Percentiles rank a stretch among this genome's conserved stretches.
Conservation (phyloP, 92 coral and sea anemone genomes). For the Zoanthus gigantus region DNA sequence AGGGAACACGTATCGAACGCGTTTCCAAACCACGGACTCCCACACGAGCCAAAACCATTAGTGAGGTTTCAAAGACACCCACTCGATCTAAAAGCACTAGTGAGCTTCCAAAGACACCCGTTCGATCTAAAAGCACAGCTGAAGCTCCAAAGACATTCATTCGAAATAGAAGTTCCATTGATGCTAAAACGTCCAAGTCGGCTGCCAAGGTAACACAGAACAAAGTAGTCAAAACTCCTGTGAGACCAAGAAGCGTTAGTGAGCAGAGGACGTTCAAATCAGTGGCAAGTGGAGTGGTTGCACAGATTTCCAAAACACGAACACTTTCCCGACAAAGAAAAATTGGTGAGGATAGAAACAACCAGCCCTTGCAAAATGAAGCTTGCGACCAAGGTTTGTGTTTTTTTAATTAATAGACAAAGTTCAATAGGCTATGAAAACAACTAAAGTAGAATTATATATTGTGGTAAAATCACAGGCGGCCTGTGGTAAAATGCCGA, state of each 20-base stretch:
- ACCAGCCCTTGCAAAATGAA: neutral
- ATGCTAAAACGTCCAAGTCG: neutral
- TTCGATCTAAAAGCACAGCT: neutral
- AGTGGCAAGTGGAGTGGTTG: neutral
- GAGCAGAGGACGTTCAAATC: neutral
- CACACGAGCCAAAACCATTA: neutral
- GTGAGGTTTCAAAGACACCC: neutral
- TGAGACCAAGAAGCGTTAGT: neutral
- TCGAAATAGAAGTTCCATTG: neutral
- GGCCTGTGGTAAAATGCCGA: no score
- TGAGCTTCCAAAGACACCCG: neutral
- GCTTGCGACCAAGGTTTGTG: neutral
- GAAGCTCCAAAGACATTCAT: neutral
- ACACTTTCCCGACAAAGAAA: neutral
- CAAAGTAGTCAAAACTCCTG: neutral
- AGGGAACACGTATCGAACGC: neutral
- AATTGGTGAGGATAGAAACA: neutral
- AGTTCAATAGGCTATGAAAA: no score
- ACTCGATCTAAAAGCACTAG: neutral
- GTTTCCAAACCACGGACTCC: constrained; percentile 1
- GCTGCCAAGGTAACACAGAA: neutral
- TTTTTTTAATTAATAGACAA: neutral
- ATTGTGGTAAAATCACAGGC: no score
- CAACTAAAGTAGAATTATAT: no score
- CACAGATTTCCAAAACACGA: neutral